Base-by-base conservation (phyloP, 2,797 vertebrate species). In the Hemibagrus guttatus region DNA sequence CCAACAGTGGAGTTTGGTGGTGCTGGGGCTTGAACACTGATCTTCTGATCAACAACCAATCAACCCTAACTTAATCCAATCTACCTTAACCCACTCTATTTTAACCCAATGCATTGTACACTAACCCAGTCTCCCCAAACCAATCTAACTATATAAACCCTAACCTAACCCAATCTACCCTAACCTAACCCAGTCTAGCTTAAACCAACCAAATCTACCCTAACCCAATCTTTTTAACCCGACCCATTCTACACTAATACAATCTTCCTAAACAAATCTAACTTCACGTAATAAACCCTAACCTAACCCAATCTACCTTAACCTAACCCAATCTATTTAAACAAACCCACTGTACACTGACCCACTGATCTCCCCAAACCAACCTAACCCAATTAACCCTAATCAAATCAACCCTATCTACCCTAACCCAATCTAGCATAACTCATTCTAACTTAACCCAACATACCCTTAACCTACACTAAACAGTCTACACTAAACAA, bases 321-420 rank as follows among this genome's bases (percentile, higher is more conserved):
- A 9, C 2, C 7, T 1, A 21, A 12, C 21, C 9, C 0, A 46
- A 26, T 14, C n/a, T 28, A 66, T 12, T 19, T 26, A 23, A 12
- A 3, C 0, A 0, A 72, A 26, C 2, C 68, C 28, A 17, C 2
- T 0, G 19, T 23, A 61, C 17, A 16, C 56, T 58, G 6, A 21
- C 6, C 19, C 16, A 58, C 14, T 19, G 19, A 59, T 59, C 56
- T n/a, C 61, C 61, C 2, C 26, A 64, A 28, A 0, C n/a, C 3
- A 28, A 35, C 61, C 2, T 12, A 68, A 31, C 14, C 64, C 14
- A 31, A 66, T 12, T n/a, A 14, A 31, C 28, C 64, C 28, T 14
- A 68, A 5, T 4, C 16, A 14, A 68, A 9, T n/a, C 1, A 39
- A 71, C 68, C 14, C 4, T 35, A 17, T n/a, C 63, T 28, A 66